A percentile compares a stretch with the other conserved stretches of the same genome.
These are phyloP conservation scores for Trogon melanurus DNA, from an alignment of 2,113 vertebrate species.

Conservation along the genomic window DNA sequence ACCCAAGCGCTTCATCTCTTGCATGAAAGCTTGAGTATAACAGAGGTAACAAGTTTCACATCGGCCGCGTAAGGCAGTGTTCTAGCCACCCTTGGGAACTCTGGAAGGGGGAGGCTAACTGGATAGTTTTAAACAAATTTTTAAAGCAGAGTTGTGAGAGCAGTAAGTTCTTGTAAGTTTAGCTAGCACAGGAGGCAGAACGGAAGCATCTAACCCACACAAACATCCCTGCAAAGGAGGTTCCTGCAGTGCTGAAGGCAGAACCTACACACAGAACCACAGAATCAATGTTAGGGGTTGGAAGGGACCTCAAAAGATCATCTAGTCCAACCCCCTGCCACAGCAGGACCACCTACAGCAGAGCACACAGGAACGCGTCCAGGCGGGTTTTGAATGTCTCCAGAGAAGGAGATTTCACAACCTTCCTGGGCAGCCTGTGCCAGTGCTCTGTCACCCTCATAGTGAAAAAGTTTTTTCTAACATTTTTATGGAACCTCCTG, in stretches of 20 bases:
- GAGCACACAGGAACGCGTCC: no score
- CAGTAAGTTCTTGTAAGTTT: not conserved
- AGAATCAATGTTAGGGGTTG: no score
- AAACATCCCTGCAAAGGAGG: not conserved
- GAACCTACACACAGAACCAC: not conserved
- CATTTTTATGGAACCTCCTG: no score
- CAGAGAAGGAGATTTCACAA: no score
- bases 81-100: not conserved
- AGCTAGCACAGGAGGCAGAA: not conserved
- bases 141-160: not conserved
- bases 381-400: no score
- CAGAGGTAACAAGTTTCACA: not conserved
- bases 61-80: not conserved
- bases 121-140: not conserved
- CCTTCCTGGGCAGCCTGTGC: no score
- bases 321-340: no score
- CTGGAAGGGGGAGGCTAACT: not conserved
- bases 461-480: no score
- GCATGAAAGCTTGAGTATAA: not conserved
- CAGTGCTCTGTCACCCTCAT: no score
- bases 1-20: not conserved
- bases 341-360: no score
- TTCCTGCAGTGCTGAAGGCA: not conserved
- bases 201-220: fast-evolving
- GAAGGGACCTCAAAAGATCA: no score